phyloP scores from a whole-genome alignment of 2,888 invertebrate species.

The Netelia fuscicornis region DNA sequence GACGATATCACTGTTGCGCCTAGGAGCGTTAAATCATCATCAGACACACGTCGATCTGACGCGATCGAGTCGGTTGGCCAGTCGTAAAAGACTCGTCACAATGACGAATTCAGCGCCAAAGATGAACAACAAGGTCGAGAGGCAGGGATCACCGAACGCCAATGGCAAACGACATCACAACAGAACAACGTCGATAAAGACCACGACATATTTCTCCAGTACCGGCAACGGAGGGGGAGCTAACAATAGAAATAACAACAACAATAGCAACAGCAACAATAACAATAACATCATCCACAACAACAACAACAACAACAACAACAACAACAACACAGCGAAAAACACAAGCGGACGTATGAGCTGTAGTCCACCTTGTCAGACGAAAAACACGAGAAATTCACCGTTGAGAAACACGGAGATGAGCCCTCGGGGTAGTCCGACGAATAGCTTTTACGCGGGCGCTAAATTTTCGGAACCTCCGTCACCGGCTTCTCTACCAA shows the following conservation, averaged over 20 bases:
- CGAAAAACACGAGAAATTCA: conserved; percentile 76
- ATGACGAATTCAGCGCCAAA: conserved; percentile 84
- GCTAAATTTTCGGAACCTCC: conserved; percentile 94
- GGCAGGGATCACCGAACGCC: conserved; percentile 81
- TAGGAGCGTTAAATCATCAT: conserved; percentile 20
- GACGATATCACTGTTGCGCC: conserved; percentile 44
- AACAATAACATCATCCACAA: conserved; percentile 25
- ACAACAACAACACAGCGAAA: conserved; percentile 47
- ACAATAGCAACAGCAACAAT: conserved; percentile 15
- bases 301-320: conserved; percentile 19
- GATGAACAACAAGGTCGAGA: conserved; percentile 79
- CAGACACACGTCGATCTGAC: conserved; percentile 27
- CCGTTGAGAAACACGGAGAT: conserved; percentile 73
- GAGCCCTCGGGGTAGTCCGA: conserved; percentile 82
- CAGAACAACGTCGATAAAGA: conserved; percentile 72
- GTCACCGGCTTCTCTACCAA: conserved; percentile 91
- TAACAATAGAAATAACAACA: conserved; percentile 52
- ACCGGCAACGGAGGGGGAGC: conserved; percentile 66
- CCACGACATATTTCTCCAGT: conserved; percentile 76
- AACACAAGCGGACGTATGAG: conserved; percentile 74
- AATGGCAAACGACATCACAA: conserved; percentile 74
- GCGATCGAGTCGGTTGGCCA: conserved; percentile 37
- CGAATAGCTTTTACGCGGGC: conserved; percentile 87
- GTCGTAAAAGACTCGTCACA: conserved; percentile 58
- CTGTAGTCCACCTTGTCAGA: conserved; percentile 78